Base-by-base conservation (phyloP, 2,888 invertebrate species). In the Acleris emargana region DNA sequence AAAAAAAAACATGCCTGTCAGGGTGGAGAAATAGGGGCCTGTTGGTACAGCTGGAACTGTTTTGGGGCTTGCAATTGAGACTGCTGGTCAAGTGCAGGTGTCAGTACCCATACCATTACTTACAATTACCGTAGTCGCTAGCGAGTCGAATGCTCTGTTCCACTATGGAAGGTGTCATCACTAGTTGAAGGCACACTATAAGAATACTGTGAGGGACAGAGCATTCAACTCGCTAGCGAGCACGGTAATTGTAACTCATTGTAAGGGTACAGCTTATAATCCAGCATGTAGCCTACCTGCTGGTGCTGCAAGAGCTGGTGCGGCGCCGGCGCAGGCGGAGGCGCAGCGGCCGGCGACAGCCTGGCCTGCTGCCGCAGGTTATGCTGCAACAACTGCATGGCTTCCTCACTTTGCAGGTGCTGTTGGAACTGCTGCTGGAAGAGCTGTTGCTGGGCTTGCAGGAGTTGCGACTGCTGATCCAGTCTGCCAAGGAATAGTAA, bases 361-460 rank as follows among this genome's bases (percentile, higher is more conserved):
- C 93, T 78, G 49, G 91, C 89, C 73, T 93, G 76, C 63, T 89
- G 94, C 77, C 94, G 92, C 51, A 93, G 87, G 72, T 94, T 94
- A 71, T 94, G 94, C 69, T 94, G 94, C 45, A 94, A 86, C 68
- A 94, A 89, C 76, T 94, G 94, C 83, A 94, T 91, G 50, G 93
- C 89, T 71, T 93, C 92, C 64, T 91, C 91, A 68, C 86, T 89
- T 71, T 87, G 86, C 11, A 88, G 89, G 67, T 93, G 91, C 73
- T 94, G 93, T 73, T 94, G 94, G 68, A 93, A 89, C 73, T 94
- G 87, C 67, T 94, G 94, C 70, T 94, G 94, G 9, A 93, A 79
- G 1, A 88, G 81, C 63, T 89, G 89, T 69, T 93, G 92, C 67
- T 93, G 91, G 3, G 89, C 88, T 76, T 92, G 92, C 32, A 91